phyloP scores from a whole-genome alignment of 2,888 invertebrate genomes.

The Petrolisthes cinctipes region DNA sequence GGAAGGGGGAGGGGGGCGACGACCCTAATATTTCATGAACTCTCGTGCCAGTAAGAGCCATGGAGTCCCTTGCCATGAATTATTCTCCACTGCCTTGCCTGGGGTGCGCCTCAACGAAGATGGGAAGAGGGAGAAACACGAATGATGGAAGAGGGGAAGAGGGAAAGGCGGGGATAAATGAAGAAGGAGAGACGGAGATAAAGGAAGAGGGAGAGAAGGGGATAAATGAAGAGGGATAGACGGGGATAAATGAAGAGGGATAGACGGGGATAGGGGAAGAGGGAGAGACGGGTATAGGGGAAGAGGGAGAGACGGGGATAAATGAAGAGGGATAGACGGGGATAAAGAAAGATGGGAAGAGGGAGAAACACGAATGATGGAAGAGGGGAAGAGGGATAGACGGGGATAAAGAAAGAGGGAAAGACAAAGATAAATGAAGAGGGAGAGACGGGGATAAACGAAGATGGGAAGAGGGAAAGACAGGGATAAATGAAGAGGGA shows the following conservation, averaged over 20 bases:
- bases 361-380: neutral
- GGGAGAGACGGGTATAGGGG: neutral
- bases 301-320: neutral
- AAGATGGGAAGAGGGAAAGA: slow-evolving; percentile 6
- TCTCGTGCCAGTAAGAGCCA: neutral
- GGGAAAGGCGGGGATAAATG: neutral
- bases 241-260: neutral
- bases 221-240: neutral
- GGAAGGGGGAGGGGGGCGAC: neutral
- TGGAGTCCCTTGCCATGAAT: neutral
- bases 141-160: neutral
- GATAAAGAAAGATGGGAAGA: neutral
- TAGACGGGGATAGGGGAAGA: neutral
- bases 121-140: neutral
- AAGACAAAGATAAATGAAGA: neutral
- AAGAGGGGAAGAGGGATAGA: neutral
- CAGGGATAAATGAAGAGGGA: neutral
- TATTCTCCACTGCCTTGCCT: too few relatives aligned
- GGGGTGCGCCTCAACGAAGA: neutral
- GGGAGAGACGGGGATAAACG: neutral
- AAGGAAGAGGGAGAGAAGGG: neutral
- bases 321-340: slow-evolving; percentile 6
- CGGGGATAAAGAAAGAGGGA: neutral
- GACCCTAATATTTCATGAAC: neutral
- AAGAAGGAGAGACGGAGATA: slow-evolving; percentile 5